Base-by-base conservation (phyloP, 2,888 invertebrate genomes). In the Ochropacha duplaris region DNA sequence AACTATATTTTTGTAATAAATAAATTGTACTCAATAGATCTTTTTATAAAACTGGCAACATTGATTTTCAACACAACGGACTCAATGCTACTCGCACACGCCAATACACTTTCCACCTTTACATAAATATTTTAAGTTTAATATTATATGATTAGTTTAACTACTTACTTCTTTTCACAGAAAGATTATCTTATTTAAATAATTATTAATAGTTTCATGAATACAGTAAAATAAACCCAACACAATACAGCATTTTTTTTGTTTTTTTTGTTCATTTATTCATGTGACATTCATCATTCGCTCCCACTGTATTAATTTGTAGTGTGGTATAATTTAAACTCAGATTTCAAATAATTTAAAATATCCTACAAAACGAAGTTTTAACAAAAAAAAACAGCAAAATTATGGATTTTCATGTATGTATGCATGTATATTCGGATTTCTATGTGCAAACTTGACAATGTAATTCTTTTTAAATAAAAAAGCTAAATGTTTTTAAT, bases 41-140 rank as follows among this genome's bases (percentile, higher is more conserved):
- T 72, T 69, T 24, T 36, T 76, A 65, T 71, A 59, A n/a, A 76
- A 72, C 65, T 76, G 66, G 75, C 76, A 81, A 81, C 76, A 79
- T 62, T 44, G 60, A 74, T 71, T 64, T 68, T 71, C 74, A 59
- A 70, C 65, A 71, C 69, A 44, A 44, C 44, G 44, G 44, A 19
- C 44, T 6, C 61, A 83, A 87, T 88, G 87, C 86, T 82, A 86
- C 84, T 79, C 84, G 72, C 79, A 75, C 78, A 75, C 78, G 62
- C 78, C 74, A 64, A 73, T 75, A 66, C 69, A 68, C 55, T 56
- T 69, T 64, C 57, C 61, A 61, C 68, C 69, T 59, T 69, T 69
- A 68, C 58, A 71, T 78, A 72, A 65, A 60, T 72, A 65, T 72
- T 72, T 76, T 79, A 78, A 8, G n/a, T 19, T 44, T 69, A 79